phyloP scores from a whole-genome alignment of 2,888 invertebrate genomes.

The Drosophila aldrichi region DNA sequence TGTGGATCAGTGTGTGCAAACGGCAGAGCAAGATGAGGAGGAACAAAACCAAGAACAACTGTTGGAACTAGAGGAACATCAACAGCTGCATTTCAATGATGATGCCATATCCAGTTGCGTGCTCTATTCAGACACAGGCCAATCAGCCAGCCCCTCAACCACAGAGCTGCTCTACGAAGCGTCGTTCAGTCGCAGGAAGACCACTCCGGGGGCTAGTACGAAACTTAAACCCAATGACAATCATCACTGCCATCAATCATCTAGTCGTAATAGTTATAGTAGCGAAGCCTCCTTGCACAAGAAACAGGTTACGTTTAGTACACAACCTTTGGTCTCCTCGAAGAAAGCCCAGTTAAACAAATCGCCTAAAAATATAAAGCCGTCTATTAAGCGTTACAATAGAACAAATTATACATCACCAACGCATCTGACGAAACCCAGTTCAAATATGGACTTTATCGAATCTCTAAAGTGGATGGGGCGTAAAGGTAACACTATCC shows the following conservation, averaged over 20 bases:
- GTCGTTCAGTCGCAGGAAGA: constrained; percentile 3
- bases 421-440: constrained; percentile 18
- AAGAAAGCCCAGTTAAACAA: constrained; percentile 11
- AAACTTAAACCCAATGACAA: constrained; percentile 33
- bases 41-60: constrained; percentile 4
- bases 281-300: constrained; percentile 57
- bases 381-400: constrained; percentile 54
- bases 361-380: constrained; percentile 37
- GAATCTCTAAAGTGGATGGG: constrained; percentile 56
- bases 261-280: constrained; percentile 67
- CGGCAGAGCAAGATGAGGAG: constrained; percentile 37
- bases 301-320: constrained; percentile 68
- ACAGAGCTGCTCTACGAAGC: constrained; percentile 14
- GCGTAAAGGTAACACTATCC: constrained; percentile 45
- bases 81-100: constrained; percentile 5
- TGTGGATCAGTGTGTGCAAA: constrained; percentile 68
- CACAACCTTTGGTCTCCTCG: constrained; percentile 50
- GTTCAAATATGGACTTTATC: constrained; percentile 43
- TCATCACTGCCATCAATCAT: constrained; percentile 61
- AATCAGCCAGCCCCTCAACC: constrained; percentile 24
- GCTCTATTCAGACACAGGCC: constrained; percentile 18
- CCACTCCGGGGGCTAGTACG: neutral
- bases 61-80: neutral
- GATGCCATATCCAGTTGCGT: constrained; percentile 38
- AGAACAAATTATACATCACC: constrained; percentile 13